A percentile compares a stretch with the other conserved stretches of the same genome.
These are phyloP conservation scores for Ophioninae sp. DNA, from an alignment of 2,888 invertebrate genomes.

Conservation along the genomic window DNA sequence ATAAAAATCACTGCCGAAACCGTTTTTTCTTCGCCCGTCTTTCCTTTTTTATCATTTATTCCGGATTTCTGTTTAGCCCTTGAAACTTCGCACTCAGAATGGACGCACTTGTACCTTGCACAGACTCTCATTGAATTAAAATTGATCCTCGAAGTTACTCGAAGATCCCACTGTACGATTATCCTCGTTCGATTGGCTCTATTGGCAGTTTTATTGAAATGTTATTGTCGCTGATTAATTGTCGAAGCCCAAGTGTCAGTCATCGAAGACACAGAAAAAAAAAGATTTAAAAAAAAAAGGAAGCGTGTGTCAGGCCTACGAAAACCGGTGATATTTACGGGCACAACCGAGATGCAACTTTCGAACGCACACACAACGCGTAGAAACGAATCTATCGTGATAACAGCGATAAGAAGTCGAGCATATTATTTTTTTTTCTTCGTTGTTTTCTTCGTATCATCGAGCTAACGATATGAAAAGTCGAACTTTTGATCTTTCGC, in stretches of 20 bases:
- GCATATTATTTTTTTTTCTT: not conserved
- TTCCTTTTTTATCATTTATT: constrained; percentile 13
- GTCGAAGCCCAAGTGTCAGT: not conserved
- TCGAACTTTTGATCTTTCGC: constrained; percentile 51
- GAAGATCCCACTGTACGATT: not conserved
- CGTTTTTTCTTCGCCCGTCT: not conserved
- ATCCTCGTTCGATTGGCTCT: constrained; percentile 3
- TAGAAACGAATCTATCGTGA: constrained; percentile 18
- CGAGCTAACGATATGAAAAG: constrained; percentile 22
- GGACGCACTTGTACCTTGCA: constrained; percentile 78
- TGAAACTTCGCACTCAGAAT: constrained; percentile 44
- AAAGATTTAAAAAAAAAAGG: not conserved
- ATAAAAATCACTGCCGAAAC: constrained; percentile 11
- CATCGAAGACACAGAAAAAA: not conserved
- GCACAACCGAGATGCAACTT: constrained; percentile 22
- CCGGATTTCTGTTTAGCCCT: constrained; percentile 15
- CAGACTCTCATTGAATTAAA: constrained; percentile 71
- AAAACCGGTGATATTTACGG: not conserved
- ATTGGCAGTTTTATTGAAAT: constrained; percentile 49
- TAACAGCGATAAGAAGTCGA: constrained; percentile 33
- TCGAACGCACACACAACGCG: constrained; percentile 3
- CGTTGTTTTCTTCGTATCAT: constrained; percentile 7
- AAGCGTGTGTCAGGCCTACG: not conserved
- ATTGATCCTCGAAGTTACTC: not conserved
- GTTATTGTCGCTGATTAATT: constrained; percentile 49